Conservation (phyloP, 2,113 vertebrate genomes). For the Odocoileus virginianus region DNA sequence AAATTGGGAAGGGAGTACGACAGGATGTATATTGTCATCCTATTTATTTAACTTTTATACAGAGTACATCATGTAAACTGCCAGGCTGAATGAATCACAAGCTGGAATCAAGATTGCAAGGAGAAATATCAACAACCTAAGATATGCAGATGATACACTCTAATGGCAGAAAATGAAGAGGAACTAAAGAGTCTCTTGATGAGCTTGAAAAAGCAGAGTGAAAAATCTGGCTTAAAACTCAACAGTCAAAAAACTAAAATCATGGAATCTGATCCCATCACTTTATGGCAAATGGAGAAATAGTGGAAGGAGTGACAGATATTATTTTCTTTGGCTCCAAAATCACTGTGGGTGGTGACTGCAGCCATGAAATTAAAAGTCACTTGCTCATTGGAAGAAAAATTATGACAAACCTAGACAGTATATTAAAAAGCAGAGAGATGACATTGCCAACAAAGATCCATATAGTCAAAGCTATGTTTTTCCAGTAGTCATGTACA, state of each 20-base stretch:
- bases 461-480: not conserved
- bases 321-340: not conserved
- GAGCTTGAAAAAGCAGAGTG: not conserved
- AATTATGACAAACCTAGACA: not conserved
- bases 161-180: not conserved
- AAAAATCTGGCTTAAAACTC: not conserved
- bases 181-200: not conserved
- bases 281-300: not conserved
- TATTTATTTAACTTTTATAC: not conserved
- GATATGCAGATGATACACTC: not conserved
- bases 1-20: not conserved
- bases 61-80: not conserved
- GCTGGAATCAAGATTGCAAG: not conserved
- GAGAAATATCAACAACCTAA: not conserved
- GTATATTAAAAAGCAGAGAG: not conserved
- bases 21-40: not conserved
- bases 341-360: not conserved
- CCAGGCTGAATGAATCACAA: not conserved
- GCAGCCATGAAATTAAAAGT: not conserved
- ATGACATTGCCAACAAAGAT: not conserved
- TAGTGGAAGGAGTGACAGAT: not conserved
- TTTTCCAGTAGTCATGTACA: not conserved
- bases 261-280: not conserved
- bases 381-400: not conserved
- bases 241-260: not conserved